A percentile compares a stretch with the other conserved stretches of the same genome.
phyloP scores from a whole-genome alignment of 2,888 invertebrate genomes.

The Nomada flava region DNA sequence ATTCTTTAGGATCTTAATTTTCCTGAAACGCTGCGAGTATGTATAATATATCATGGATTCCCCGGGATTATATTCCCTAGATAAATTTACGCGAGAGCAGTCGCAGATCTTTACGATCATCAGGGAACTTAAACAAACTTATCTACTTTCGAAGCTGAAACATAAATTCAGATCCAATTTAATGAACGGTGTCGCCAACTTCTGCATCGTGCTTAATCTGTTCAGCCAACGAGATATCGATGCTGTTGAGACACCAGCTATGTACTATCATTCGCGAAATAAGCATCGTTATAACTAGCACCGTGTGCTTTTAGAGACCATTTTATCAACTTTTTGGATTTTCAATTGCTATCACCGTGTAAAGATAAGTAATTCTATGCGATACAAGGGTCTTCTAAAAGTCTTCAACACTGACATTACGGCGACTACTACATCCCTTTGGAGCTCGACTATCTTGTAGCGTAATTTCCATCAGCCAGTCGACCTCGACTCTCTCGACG shows the following conservation, averaged over 20 bases:
- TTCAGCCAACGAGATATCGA: not conserved
- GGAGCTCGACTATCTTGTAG: conserved; percentile 38
- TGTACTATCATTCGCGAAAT: not conserved
- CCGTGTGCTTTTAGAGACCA: too few relatives aligned
- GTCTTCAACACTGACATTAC: conserved; percentile 7
- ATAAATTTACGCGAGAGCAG: not conserved
- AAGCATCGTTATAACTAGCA: too few relatives aligned
- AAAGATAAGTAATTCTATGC: not conserved
- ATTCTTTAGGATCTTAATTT: too few relatives aligned
- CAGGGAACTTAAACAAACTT: not conserved
- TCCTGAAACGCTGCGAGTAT: too few relatives aligned
- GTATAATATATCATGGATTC: too few relatives aligned
- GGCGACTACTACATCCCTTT: conserved; percentile 37
- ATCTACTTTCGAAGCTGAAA: not conserved
- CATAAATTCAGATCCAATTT: not conserved
- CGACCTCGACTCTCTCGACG: conserved; percentile 35
- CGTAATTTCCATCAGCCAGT: conserved; percentile 57
- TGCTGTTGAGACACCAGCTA: not conserved
- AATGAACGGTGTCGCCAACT: not conserved
- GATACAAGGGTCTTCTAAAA: conserved; percentile 2
- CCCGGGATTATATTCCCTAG: not conserved
- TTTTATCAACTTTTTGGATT: too few relatives aligned
- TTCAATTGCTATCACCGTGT: too few relatives aligned
- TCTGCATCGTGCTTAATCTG: not conserved
- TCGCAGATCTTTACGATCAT: not conserved